Percentiles rank a stretch among this genome's conserved stretches.
phyloP scores from a whole-genome alignment of 1,140 invertebrate genomes.

The Macrosteles quadrilineatus region DNA sequence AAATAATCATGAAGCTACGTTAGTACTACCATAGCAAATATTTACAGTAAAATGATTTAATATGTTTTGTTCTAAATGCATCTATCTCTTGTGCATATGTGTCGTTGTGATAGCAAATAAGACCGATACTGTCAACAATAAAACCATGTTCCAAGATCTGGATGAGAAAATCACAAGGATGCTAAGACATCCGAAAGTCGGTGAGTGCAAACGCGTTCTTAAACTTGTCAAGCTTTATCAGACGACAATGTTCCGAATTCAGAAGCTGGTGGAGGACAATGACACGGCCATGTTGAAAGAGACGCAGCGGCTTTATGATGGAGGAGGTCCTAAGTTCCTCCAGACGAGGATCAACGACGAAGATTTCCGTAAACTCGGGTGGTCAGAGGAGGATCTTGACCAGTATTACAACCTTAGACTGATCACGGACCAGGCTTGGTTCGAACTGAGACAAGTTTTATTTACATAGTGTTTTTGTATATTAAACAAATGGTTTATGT shows the following conservation, averaged over 20 bases:
- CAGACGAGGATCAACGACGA: background rate
- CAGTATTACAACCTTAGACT: slow-evolving; percentile 4
- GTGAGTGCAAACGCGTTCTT: background rate
- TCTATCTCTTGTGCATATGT: too few relatives aligned
- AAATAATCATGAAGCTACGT: too few relatives aligned
- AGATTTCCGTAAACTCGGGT: background rate
- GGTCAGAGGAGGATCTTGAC: slow-evolving; percentile 3
- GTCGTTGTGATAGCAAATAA: too few relatives aligned
- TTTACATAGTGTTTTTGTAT: background rate
- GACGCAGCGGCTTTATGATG: background rate
- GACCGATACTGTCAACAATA: too few relatives aligned
- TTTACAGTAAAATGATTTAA: too few relatives aligned
- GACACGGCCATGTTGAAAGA: background rate
- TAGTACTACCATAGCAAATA: too few relatives aligned
- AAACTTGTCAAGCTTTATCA: background rate
- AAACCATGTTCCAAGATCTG: background rate
- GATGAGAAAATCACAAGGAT: slow-evolving; percentile 1
- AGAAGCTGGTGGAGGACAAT: slow-evolving; percentile 1
- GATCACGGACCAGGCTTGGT: background rate
- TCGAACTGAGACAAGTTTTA: slow-evolving; percentile 5
- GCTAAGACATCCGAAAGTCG: background rate
- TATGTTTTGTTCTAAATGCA: too few relatives aligned
- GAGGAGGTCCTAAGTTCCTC: background rate
- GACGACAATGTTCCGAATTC: background rate
- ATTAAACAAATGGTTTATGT: too few relatives aligned